These are phyloP conservation scores for Amphiura filiformis DNA, from an alignment of 35 echinoderm and acorn worm species.

Conservation along the genomic window DNA sequence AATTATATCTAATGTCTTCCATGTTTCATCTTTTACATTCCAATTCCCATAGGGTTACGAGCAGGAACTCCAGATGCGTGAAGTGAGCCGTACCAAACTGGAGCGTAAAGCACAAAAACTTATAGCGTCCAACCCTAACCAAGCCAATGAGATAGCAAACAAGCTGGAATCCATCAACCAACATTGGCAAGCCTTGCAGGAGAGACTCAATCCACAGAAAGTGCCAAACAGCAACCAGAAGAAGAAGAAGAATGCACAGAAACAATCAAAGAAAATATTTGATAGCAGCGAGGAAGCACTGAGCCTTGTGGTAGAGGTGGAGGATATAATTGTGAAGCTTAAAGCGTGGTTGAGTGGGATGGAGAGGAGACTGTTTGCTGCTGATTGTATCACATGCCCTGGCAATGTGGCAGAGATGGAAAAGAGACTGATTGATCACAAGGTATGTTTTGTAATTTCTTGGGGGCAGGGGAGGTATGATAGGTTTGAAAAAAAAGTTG, in stretches of 20 bases:
- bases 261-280: background rate
- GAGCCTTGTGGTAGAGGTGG: slow-evolving; percentile 75
- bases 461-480: too few species aligned
- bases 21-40: background rate
- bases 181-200: slow-evolving; percentile 62
- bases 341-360: slow-evolving; percentile 83
- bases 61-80: slow-evolving; percentile 81
- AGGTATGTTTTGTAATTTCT: slow-evolving; percentile 38
- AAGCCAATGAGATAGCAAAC: slow-evolving; percentile 41
- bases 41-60: slow-evolving; percentile 75
- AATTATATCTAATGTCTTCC: too few species aligned
- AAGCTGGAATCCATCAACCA: slow-evolving; percentile 77
- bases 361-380: slow-evolving; percentile 78
- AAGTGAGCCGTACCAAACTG: slow-evolving; percentile 81
- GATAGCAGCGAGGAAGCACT: slow-evolving; percentile 76
- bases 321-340: slow-evolving; percentile 76
- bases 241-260: background rate
- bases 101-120: slow-evolving; percentile 75
- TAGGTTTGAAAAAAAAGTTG: too few species aligned
- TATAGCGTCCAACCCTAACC: slow-evolving; percentile 60
- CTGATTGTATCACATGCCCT: slow-evolving; percentile 37
- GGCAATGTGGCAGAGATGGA: slow-evolving; percentile 58
- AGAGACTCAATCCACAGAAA: slow-evolving; percentile 7
- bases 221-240: slow-evolving; percentile 21
- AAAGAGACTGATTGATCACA: slow-evolving; percentile 59